Evolutionary conservation across 2,113 vertebrate genomes (phyloP), one percentile per base, ranked within the genome.

Genomic region (Callopanchax toddi): DNA sequence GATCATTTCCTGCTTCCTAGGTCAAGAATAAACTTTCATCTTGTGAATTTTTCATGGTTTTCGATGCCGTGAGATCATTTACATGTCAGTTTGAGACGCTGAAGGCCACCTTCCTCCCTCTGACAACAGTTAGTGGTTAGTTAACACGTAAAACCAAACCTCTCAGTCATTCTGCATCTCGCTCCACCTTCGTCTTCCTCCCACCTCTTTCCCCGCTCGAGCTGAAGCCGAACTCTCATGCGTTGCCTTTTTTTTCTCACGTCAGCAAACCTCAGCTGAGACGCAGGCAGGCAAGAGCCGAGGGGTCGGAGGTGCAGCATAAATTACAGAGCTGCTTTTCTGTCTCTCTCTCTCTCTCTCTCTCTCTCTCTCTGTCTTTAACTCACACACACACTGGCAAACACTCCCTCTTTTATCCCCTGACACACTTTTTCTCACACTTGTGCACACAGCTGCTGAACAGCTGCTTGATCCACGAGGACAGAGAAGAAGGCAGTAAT

Each of bases 391-490:
- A 67, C 55, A 58, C 60, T 67, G 21, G 61, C 79, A 67, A 66
- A 68, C 58, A 60, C 74, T 25, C 52, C 49, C 32, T 13, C 20
- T 37, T 60, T 67, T 5, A 42, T 72, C 83, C 66, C 63, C 51
- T 67, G 54, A 79, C 60, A 78, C 70, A 78, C 61, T 56, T 55
- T 83, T 74, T 86, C 81, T 87, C 83, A 80, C 80, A 71, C 76
- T 69, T 68, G 37, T 4, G 8, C 63, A 58, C 79, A 85, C 88
- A 86, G 85, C 86, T 87, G 88, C 69, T 57, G 39, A 74, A 84
- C 86, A 89, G 88, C 88, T 88, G 88, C 76, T 70, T 76, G 66
- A 79, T 71, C 65, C 75, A 74, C 46, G 42, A 84, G 56, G 39
- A 67, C 15, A 25, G 44, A 62, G 64, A 74, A 56, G 49, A 51